Conservation (phyloP, 2,797 vertebrate genomes). For the Enteromius thamalakanensis region DNA sequence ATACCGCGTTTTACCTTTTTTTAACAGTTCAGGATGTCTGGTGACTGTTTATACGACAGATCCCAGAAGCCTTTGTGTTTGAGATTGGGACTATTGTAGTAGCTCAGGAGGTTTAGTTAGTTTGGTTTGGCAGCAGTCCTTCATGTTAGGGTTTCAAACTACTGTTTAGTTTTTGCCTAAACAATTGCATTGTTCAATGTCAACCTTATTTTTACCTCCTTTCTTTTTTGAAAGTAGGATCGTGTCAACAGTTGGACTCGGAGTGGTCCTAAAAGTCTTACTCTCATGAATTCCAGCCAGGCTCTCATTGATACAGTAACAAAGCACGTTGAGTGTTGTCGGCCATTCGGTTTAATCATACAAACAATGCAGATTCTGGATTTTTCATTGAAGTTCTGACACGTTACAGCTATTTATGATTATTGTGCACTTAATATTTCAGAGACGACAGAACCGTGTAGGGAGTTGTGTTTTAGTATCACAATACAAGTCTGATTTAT, state of each 20-base stretch:
- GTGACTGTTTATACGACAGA: constrained; percentile 58
- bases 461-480: not conserved
- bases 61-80: constrained; percentile 60
- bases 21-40: constrained; percentile 59
- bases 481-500: constrained; percentile 3
- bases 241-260: constrained; percentile 45
- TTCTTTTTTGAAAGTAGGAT: constrained; percentile 56
- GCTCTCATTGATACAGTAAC: constrained; percentile 55
- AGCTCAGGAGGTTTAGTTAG: constrained; percentile 51
- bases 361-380: constrained; percentile 25
- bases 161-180: constrained; percentile 62
- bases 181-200: constrained; percentile 60
- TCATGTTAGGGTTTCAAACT: constrained; percentile 54
- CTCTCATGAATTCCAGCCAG: constrained; percentile 43
- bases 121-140: constrained; percentile 60
- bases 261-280: constrained; percentile 39
- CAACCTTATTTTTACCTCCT: constrained; percentile 60
- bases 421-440: constrained; percentile 7
- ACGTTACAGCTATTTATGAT: constrained; percentile 14
- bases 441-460: not conserved
- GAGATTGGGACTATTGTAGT: constrained; percentile 60
- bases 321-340: constrained; percentile 33
- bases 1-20: constrained; percentile 39
- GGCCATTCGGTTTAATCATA: not conserved
- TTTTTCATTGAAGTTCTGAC: constrained; percentile 25